These are phyloP conservation scores for Cromileptes altivelis DNA, from an alignment of 2,113 vertebrate species.

Conservation along the genomic window DNA sequence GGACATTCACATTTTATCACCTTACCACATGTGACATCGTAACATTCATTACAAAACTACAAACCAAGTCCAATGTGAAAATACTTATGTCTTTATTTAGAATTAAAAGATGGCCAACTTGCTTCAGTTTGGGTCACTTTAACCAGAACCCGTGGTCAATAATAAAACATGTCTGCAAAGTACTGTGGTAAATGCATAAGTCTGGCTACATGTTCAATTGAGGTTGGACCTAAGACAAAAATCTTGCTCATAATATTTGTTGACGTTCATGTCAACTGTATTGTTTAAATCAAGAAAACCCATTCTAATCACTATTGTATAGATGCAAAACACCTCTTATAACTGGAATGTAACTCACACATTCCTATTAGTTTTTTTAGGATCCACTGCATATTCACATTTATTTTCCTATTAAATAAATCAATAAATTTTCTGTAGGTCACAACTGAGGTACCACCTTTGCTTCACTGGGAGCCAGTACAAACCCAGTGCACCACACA, in stretches of 20 bases:
- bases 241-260: neutral
- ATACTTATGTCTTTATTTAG: neutral
- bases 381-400: neutral
- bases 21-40: constrained; percentile 10
- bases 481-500: neutral
- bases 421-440: neutral
- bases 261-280: neutral
- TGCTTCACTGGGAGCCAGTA: neutral
- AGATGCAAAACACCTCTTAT: no score
- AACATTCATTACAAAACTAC: neutral
- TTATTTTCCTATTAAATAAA: neutral
- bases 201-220: neutral
- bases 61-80: neutral
- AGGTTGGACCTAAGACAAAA: neutral
- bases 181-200: neutral
- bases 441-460: neutral
- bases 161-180: neutral
- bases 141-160: neutral
- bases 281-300: neutral
- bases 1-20: constrained; percentile 41
- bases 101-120: neutral
- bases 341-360: no score
- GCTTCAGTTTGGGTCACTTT: neutral
- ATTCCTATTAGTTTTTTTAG: no score
- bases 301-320: neutral